A percentile compares a stretch with the other conserved stretches of the same genome.
Evolutionary conservation across 2,113 vertebrate species (phyloP).

Genomic region (Athene cunicularia): DNA sequence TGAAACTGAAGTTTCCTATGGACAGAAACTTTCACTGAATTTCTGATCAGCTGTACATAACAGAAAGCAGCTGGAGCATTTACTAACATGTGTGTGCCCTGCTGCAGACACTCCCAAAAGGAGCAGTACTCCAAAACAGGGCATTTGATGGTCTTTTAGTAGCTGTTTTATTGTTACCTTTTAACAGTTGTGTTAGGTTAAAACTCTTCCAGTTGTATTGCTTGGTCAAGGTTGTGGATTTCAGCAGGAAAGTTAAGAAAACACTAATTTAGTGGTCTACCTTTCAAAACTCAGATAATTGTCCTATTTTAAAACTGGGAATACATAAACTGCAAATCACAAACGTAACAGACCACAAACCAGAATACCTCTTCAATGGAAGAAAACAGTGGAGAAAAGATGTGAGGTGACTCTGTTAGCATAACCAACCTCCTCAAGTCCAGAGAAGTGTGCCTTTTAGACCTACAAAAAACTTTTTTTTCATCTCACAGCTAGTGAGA

Average conservation of each 20-base stretch:
- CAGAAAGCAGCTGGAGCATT: neutral
- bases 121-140: neutral
- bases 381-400: neutral
- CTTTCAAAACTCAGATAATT: neutral
- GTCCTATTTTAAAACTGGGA: neutral
- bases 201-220: neutral
- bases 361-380: neutral
- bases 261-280: neutral
- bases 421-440: neutral
- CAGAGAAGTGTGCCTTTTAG: neutral
- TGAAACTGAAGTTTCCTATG: neutral
- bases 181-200: neutral
- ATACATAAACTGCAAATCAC: neutral
- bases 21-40: neutral
- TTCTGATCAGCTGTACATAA: neutral
- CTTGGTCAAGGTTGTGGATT: neutral
- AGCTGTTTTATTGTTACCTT: neutral
- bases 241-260: neutral
- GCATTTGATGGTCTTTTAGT: neutral
- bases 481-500: neutral
- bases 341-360: neutral
- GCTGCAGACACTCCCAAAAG: neutral
- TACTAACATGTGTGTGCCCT: neutral
- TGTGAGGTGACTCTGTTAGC: neutral
- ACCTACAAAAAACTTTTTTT: neutral